Evolutionary conservation across 2,888 invertebrate species (phyloP).

Genomic region (Suillia variegata): DNA sequence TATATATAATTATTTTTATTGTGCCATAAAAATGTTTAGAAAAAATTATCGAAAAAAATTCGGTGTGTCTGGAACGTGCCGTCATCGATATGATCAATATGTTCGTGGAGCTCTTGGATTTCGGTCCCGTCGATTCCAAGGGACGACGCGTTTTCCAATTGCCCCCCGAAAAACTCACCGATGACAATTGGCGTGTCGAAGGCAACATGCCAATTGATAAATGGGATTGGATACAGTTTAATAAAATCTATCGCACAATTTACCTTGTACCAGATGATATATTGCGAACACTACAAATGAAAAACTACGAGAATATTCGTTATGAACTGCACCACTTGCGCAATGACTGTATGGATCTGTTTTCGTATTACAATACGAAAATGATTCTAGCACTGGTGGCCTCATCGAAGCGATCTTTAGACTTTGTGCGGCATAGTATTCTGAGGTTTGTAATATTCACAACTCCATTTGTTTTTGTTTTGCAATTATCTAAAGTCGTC

Average conservation of each 20-base stretch:
- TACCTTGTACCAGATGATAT: conserved; percentile 51
- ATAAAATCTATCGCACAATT: conserved; percentile 54
- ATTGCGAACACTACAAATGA: conserved; percentile 59
- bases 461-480: background rate
- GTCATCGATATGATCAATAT: conserved; percentile 79
- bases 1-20: background rate
- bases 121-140: conserved; percentile 62
- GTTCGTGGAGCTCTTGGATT: conserved; percentile 67
- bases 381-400: conserved; percentile 76
- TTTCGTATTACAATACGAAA: conserved; percentile 78
- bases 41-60: conserved; percentile 65
- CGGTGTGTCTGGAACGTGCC: conserved; percentile 74
- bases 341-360: conserved; percentile 80
- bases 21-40: conserved; percentile 46
- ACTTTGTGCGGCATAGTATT: conserved; percentile 69
- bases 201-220: conserved; percentile 54
- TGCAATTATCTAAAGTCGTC: background rate
- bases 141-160: conserved; percentile 66
- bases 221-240: conserved; percentile 59
- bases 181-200: conserved; percentile 59
- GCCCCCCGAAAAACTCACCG: conserved; percentile 65
- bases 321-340: conserved; percentile 68
- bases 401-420: conserved; percentile 75
- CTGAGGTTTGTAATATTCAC: conserved; percentile 38
- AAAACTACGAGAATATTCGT: conserved; percentile 68